Conservation (phyloP, 1,140 invertebrate species). For the Dendroctonus valens region DNA sequence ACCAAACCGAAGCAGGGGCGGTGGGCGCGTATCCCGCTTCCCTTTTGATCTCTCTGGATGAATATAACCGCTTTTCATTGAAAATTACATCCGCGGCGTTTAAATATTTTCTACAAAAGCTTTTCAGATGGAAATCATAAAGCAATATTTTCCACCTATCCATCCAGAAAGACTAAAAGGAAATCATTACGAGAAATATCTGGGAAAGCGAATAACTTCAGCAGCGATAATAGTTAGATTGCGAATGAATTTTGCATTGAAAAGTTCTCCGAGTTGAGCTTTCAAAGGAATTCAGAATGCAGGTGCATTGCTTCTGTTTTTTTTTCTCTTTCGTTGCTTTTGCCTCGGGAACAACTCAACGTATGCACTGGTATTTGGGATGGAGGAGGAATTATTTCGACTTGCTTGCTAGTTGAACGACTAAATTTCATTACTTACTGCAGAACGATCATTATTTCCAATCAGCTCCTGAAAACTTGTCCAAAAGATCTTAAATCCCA, state of each 20-base stretch:
- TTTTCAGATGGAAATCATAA: constrained; percentile 40
- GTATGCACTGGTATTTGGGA: not conserved
- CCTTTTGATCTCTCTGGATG: constrained; percentile 38
- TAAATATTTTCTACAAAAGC: constrained; percentile 41
- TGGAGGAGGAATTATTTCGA: too few relatives aligned
- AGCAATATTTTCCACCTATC: constrained; percentile 38
- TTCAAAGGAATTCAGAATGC: constrained; percentile 30
- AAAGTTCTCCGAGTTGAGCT: constrained; percentile 21
- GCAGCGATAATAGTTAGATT: constrained; percentile 35
- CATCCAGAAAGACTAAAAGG: constrained; percentile 34
- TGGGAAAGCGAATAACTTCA: constrained; percentile 33
- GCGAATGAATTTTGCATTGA: constrained; percentile 32
- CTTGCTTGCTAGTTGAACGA: too few relatives aligned
- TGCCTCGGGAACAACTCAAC: constrained; percentile 4
- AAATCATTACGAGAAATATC: constrained; percentile 38
- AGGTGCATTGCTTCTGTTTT: constrained; percentile 25
- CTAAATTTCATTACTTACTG: too few relatives aligned
- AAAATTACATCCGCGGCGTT: constrained; percentile 39
- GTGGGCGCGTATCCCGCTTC: constrained; percentile 18
- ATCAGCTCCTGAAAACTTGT: too few relatives aligned
- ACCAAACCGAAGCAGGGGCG: constrained; percentile 15
- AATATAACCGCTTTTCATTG: constrained; percentile 38
- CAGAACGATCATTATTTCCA: too few relatives aligned
- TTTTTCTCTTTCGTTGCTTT: constrained; percentile 19
- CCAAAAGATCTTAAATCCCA: too few relatives aligned